Conservation (phyloP, 2,888 invertebrate species). For the Gasteruption jaculator region DNA sequence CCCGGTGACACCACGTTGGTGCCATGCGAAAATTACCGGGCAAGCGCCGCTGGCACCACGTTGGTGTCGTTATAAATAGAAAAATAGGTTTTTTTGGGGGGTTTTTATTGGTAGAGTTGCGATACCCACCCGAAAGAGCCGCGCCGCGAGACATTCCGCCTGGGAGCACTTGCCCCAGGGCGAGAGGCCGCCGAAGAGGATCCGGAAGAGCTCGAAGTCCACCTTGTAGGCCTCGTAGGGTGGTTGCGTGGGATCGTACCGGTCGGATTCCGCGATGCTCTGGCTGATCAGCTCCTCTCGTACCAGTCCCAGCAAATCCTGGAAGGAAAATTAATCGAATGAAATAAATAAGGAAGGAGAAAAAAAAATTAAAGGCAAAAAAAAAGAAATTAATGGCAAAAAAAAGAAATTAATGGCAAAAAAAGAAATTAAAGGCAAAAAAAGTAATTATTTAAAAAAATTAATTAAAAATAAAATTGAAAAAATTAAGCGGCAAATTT, state of each 20-base stretch:
- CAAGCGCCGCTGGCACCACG: too few relatives aligned
- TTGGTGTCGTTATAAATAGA: too few relatives aligned
- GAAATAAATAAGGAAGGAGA: slow-evolving; percentile 24
- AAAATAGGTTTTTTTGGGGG: too few relatives aligned
- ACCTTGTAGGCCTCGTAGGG: slow-evolving; percentile 84
- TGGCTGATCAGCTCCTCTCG: slow-evolving; percentile 76
- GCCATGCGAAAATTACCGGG: too few relatives aligned
- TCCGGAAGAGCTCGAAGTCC: slow-evolving; percentile 86
- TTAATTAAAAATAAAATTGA: slow-evolving; percentile 10
- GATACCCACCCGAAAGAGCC: slow-evolving; percentile 84
- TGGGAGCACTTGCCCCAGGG: slow-evolving; percentile 87
- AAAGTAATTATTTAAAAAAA: slow-evolving; percentile 39
- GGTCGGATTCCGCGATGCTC: slow-evolving; percentile 59
- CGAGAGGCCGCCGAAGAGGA: slow-evolving; percentile 78
- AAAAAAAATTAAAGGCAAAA: slow-evolving; percentile 12
- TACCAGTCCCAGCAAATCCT: slow-evolving; percentile 61
- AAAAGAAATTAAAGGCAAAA: too few relatives aligned
- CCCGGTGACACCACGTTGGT: too few relatives aligned
- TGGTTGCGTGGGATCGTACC: slow-evolving; percentile 70
- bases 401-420: slow-evolving; percentile 5
- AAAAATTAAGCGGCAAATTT: not conserved
- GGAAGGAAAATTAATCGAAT: slow-evolving; percentile 22
- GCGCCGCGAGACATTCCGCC: slow-evolving; percentile 76
- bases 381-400: not conserved
- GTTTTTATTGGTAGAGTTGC: slow-evolving; percentile 5